These are phyloP conservation scores for Hirtodrosophila duncani DNA, from an alignment of 2,888 invertebrate genomes.

Conservation along the genomic window DNA sequence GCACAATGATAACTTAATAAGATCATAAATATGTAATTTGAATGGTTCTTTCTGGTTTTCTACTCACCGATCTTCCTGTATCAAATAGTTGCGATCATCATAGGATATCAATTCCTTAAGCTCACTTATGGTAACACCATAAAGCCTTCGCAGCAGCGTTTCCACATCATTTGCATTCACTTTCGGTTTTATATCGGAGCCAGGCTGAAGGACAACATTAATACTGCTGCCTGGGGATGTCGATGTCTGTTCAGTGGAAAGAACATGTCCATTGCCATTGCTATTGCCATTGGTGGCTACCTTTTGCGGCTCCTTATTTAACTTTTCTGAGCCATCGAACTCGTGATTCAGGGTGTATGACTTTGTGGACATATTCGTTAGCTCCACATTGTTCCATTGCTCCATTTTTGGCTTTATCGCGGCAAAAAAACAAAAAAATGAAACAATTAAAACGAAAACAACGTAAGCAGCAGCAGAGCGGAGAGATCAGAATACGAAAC, in stretches of 20 bases:
- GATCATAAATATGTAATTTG: not conserved
- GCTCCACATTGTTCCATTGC: conserved; percentile 73
- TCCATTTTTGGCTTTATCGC: conserved; percentile 60
- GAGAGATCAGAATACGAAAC: conserved; percentile 45
- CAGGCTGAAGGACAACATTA: conserved; percentile 69
- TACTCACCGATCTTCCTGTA: conserved; percentile 77
- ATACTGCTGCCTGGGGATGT: too few species aligned
- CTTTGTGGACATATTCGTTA: conserved; percentile 72
- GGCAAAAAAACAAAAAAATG: conserved; percentile 12
- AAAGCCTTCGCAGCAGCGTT: conserved; percentile 74
- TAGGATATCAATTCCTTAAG: conserved; percentile 76
- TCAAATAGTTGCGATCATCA: conserved; percentile 77
- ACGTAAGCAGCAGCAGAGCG: not conserved
- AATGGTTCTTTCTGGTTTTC: not conserved
- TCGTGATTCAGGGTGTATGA: conserved; percentile 76
- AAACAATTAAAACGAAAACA: conserved; percentile 15
- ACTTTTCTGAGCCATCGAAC: conserved; percentile 54
- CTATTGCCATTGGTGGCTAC: conserved; percentile 14
- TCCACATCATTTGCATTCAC: conserved; percentile 68
- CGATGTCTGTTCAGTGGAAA: too few species aligned
- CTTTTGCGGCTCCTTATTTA: conserved; percentile 35
- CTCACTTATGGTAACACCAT: conserved; percentile 75
- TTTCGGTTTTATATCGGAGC: conserved; percentile 76
- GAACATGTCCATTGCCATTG: conserved; percentile 22
- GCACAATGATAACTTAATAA: too few species aligned